These are phyloP conservation scores for Meleagris gallopavo DNA, from an alignment of 2,113 vertebrate species.

Conservation along the genomic window DNA sequence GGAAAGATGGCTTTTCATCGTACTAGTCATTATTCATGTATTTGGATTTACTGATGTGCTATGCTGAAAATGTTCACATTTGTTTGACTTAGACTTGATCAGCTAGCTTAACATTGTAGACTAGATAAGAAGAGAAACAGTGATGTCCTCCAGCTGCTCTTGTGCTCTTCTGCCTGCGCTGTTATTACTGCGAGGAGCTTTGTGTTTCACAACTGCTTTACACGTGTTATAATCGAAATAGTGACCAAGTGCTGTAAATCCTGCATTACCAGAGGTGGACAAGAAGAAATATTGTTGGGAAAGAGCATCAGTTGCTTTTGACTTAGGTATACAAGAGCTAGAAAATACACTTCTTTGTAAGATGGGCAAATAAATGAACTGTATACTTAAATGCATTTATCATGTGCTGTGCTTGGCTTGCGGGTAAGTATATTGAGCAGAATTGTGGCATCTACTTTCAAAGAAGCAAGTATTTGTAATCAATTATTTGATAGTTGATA, in stretches of 20 bases:
- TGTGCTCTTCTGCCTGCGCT: background rate
- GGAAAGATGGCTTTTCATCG: background rate
- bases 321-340: background rate
- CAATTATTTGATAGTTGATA: slow-evolving; percentile 1
- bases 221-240: background rate
- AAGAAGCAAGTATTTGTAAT: background rate
- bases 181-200: background rate
- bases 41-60: background rate
- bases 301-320: background rate
- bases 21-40: background rate
- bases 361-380: background rate
- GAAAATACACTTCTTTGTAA: background rate
- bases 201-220: background rate
- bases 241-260: background rate
- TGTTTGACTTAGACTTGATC: background rate
- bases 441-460: background rate
- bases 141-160: background rate
- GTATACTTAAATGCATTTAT: background rate
- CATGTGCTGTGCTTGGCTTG: background rate
- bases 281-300: background rate
- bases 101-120: background rate
- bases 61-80: background rate
- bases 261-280: background rate
- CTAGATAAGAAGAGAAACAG: background rate
- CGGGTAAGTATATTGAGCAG: background rate